Evolutionary conservation across 2,888 invertebrate genomes (phyloP), one percentile per base, ranked within the genome.

Genomic region (Ophion obscuratus): DNA sequence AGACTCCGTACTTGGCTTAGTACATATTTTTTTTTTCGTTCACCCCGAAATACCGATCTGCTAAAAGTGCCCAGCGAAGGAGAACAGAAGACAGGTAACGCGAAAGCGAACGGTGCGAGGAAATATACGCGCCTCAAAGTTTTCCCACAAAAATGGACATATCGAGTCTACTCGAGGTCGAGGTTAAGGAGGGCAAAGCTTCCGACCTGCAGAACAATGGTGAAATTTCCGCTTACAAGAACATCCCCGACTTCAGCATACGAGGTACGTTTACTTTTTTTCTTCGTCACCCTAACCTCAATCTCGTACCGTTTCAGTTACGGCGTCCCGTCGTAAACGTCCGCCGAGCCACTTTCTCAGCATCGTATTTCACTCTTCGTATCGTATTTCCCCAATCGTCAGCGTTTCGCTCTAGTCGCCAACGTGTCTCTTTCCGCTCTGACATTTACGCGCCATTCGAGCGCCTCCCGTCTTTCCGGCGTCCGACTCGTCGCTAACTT

Each of bases 151-250:
- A 68, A 36, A 94, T 94, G 93, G 94, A 94, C 84, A 93, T 94
- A 73, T 90, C 93, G 76, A 93, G 91, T 64, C 92, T 94, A 90
- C 92, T 94, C 70, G 93, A 94, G 83, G 93, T 94, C 27, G 91
- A 94, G 84, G 93, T 93, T 62, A 91, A 92, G 40, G 93, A 93
- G 84, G 91, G 90, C 40, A 91, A 89, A 75, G 89, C 91, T 20
- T 76, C 86, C 47, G 89, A 92, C 0, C 86, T 86, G 24, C 92
- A 91, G 74, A 92, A 92, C 76, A 93, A 93, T 73, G 90, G 93
- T 93, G 78, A 90, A 90, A 81, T 82, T 64, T 81, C 67, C 53
- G 83, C 76, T 74, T 86, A 76, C 87, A 66, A 77, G 62, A 83
- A 68, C 68, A 86, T 86, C 77, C 85, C 85, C 59, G 85, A 85